Conservation (phyloP, 2,888 invertebrate species). For the Sesia bembeciformis region DNA sequence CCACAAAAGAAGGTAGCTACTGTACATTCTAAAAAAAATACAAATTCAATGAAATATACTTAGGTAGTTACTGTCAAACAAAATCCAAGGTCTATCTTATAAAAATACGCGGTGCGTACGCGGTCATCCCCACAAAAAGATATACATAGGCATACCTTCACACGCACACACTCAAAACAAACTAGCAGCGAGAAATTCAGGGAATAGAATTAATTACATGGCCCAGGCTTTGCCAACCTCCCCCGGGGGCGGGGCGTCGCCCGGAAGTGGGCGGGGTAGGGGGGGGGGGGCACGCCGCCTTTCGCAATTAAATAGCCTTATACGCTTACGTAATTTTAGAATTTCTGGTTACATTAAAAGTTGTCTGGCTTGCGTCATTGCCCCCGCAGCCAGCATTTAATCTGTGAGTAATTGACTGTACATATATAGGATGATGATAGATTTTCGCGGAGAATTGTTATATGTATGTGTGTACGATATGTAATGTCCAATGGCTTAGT, state of each 20-base stretch:
- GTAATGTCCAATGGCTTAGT: too few species aligned
- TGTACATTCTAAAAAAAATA: too few species aligned
- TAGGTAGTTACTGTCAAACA: too few species aligned
- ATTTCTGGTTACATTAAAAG: not conserved
- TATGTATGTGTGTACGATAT: too few species aligned
- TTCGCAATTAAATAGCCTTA: conserved; percentile 32
- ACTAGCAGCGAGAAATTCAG: conserved; percentile 8
- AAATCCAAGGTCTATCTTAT: not conserved
- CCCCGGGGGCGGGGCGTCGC: conserved; percentile 10
- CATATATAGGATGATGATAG: too few species aligned
- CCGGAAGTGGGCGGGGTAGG: conserved; percentile 9
- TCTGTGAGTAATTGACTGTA: conserved; percentile 5
- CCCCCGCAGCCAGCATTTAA: too few species aligned
- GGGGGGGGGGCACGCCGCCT: conserved; percentile 11
- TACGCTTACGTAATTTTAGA: conserved; percentile 4
- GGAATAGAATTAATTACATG: conserved; percentile 52
- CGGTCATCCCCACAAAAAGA: conserved; percentile 5
- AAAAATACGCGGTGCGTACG: not conserved
- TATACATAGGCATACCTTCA: conserved; percentile 10
- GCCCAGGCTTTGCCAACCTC: conserved; percentile 1
- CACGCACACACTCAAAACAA: conserved; percentile 13
- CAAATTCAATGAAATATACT: too few species aligned
- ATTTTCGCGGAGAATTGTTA: too few species aligned
- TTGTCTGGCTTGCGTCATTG: too few species aligned
- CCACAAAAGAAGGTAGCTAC: too few species aligned